Evolutionary conservation across 2,113 vertebrate species (phyloP).

Genomic region (Archilochus colubris): DNA sequence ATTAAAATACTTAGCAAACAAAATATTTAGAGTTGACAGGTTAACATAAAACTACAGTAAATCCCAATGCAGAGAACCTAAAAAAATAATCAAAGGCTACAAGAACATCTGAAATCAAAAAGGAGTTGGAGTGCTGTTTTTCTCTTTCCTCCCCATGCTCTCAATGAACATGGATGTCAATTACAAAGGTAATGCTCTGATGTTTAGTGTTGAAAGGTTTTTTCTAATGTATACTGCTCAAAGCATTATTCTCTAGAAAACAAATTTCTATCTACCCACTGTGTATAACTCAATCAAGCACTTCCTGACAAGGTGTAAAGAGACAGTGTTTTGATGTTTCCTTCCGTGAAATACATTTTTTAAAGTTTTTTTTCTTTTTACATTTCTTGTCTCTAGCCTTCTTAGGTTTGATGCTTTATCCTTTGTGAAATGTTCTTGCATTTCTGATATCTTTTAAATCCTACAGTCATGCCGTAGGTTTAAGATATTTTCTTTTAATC

Average conservation of each 20-base stretch:
- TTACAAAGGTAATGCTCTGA: slow-evolving; percentile 6
- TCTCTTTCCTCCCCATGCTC: neutral
- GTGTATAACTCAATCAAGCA: slow-evolving; percentile 42
- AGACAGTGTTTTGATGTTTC: slow-evolving; percentile 41
- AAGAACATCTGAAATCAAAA: slow-evolving; percentile 2
- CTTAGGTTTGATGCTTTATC: neutral
- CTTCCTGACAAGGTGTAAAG: slow-evolving; percentile 33
- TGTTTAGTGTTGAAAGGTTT: slow-evolving; percentile 13
- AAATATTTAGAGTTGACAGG: neutral
- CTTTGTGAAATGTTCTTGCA: neutral
- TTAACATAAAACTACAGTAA: neutral
- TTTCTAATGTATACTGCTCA: slow-evolving; percentile 1
- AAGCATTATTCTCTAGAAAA: slow-evolving; percentile 48
- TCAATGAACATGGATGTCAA: slow-evolving; percentile 11
- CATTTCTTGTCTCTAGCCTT: neutral
- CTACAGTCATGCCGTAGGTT: neutral
- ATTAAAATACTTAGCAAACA: neutral
- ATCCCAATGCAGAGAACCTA: neutral
- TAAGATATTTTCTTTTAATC: neutral
- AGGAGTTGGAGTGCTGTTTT: neutral
- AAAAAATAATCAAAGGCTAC: neutral
- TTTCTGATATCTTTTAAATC: slow-evolving; percentile 23
- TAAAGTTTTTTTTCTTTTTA: neutral
- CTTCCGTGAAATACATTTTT: neutral
- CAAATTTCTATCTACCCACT: slow-evolving; percentile 1